Percentiles rank a stretch among this genome's conserved stretches.
phyloP scores from a whole-genome alignment of 2,888 invertebrate genomes.

The Thymelicus lineola region DNA sequence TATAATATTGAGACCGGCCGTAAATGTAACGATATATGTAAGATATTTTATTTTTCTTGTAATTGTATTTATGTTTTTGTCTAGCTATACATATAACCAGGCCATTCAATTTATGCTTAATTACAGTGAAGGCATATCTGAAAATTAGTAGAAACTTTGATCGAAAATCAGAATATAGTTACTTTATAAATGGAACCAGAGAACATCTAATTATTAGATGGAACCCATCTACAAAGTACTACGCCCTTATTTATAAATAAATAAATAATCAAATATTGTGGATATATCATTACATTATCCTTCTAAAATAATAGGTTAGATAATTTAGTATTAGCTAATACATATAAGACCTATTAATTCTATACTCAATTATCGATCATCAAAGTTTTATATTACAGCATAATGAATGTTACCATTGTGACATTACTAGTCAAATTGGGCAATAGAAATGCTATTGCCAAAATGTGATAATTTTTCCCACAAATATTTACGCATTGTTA shows the following conservation, averaged over 20 bases:
- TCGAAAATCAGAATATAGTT: too few species aligned
- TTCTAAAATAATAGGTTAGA: slow-evolving; percentile 1
- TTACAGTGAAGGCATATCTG: not conserved
- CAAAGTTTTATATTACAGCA: slow-evolving; percentile 13
- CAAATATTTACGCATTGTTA: slow-evolving; percentile 30
- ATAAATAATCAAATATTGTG: too few species aligned
- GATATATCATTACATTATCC: slow-evolving; percentile 1
- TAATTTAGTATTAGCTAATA: slow-evolving; percentile 1
- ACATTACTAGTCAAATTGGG: slow-evolving; percentile 32
- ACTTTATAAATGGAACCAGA: too few species aligned
- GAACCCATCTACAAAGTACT: too few species aligned
- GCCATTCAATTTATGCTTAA: not conserved
- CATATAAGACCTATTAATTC: not conserved
- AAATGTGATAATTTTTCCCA: slow-evolving; percentile 34
- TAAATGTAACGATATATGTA: too few species aligned
- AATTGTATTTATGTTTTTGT: too few species aligned
- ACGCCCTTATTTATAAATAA: too few species aligned
- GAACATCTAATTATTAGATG: too few species aligned
- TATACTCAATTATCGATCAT: slow-evolving; percentile 31
- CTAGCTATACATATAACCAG: too few species aligned
- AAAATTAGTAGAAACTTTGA: not conserved
- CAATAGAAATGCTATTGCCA: slow-evolving; percentile 28
- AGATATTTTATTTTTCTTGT: too few species aligned
- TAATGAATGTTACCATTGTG: slow-evolving; percentile 17
- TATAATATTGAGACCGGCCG: too few species aligned